These are phyloP conservation scores for Noctua pronuba DNA, from an alignment of 2,888 invertebrate species.

Conservation along the genomic window DNA sequence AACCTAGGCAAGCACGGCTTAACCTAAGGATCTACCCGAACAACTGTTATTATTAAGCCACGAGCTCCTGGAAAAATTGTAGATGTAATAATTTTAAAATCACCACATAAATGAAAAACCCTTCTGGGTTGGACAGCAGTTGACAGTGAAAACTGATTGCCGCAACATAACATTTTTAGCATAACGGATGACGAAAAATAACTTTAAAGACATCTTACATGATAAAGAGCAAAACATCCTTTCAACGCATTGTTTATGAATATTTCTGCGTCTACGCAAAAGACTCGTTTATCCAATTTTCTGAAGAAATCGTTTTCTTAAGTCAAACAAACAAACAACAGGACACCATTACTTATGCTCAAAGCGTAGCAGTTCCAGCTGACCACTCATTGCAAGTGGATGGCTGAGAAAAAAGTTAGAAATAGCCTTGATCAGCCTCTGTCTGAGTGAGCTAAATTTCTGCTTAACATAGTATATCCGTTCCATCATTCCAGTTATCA, in stretches of 20 bases:
- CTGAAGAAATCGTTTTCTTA: background rate
- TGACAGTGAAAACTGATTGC: background rate
- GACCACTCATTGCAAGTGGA: background rate
- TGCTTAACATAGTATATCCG: no score
- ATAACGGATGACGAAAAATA: background rate
- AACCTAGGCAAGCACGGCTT: no score
- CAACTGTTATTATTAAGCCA: no score
- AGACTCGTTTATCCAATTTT: background rate
- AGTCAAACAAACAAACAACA: conserved; percentile 8
- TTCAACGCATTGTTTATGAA: conserved; percentile 3
- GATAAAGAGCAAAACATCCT: background rate
- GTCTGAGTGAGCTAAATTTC: background rate
- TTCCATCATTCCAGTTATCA: background rate
- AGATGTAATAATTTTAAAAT: background rate
- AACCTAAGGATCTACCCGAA: no score
- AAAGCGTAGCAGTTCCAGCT: background rate
- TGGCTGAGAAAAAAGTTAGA: background rate
- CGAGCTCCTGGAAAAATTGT: no score
- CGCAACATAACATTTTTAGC: background rate
- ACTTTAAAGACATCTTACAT: background rate
- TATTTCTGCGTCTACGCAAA: background rate
- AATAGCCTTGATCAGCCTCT: background rate
- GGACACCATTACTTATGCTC: background rate
- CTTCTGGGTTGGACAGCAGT: background rate
- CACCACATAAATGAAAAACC: background rate